Conservation (phyloP, 2,113 vertebrate genomes). For the Chiloscyllium plagiosum region DNA sequence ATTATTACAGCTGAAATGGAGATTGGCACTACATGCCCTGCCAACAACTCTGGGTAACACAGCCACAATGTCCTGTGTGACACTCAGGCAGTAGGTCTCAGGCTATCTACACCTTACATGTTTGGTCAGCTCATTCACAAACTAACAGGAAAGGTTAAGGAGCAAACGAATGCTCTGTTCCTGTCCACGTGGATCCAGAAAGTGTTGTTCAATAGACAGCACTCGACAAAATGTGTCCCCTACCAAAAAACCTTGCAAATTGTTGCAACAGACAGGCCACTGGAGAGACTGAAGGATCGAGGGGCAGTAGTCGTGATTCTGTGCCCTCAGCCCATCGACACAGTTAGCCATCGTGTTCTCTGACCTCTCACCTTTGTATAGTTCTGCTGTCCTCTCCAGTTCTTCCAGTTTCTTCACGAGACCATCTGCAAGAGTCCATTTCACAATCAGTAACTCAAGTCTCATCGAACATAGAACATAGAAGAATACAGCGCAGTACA, state of each 20-base stretch:
- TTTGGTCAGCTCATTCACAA: neutral
- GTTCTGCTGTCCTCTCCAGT: constrained; percentile 87
- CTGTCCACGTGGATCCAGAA: neutral
- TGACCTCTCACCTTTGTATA: constrained; percentile 77
- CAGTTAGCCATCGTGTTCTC: neutral
- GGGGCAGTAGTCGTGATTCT: neutral
- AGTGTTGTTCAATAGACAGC: neutral
- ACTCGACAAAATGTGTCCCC: too few relatives aligned
- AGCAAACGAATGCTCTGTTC: neutral
- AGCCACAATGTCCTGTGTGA: neutral
- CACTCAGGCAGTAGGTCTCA: neutral
- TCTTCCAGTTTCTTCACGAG: constrained; percentile 92
- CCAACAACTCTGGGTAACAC: neutral
- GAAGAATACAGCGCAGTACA: too few relatives aligned
- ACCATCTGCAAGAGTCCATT: constrained; percentile 65
- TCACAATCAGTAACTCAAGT: neutral
- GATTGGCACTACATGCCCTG: neutral
- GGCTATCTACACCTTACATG: neutral
- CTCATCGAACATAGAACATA: too few relatives aligned
- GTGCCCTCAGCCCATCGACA: neutral
- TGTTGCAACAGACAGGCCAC: neutral
- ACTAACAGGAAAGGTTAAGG: neutral
- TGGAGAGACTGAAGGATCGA: too few relatives aligned
- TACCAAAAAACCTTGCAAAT: neutral
- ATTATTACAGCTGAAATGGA: neutral